Conservation (phyloP, 64 coral and sea anemone genomes). For the Platygyra sinensis region DNA sequence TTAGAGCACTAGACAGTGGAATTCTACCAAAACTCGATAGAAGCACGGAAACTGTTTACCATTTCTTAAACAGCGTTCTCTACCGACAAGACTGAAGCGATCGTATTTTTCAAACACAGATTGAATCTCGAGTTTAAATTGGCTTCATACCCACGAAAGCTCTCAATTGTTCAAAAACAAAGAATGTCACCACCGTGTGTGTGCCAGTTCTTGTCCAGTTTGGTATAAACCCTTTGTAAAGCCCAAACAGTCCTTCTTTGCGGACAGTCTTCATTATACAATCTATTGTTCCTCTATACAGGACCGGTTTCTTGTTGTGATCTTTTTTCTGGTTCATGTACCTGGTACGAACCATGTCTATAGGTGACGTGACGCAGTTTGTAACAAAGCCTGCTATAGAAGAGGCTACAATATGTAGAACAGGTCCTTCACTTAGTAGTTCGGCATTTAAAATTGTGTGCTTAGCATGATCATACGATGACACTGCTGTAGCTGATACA, state of each 20-base stretch:
- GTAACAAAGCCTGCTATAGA: conserved; percentile 69
- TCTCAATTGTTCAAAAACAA: conserved; percentile 82
- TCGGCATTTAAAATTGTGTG: conserved; percentile 72
- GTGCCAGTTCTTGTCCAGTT: conserved; percentile 89
- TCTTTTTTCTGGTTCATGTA: conserved; percentile 89
- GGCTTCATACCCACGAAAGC: conserved; percentile 78
- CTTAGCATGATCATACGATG: conserved; percentile 80
- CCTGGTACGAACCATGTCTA: conserved; percentile 83
- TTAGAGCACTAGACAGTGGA: no score
- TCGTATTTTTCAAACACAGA: no score
- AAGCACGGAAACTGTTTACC: no score
- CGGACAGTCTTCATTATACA: conserved; percentile 74
- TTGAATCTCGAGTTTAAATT: conserved; percentile 7
- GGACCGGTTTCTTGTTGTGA: conserved; percentile 32
- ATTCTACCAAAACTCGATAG: no score
- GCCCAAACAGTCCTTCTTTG: conserved; percentile 69
- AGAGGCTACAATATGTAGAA: conserved; percentile 70
- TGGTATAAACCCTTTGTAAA: conserved; percentile 90
- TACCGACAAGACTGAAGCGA: no score
- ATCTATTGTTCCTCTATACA: conserved; percentile 68
- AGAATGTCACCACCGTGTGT: conserved; percentile 84
- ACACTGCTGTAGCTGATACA: conserved; percentile 75
- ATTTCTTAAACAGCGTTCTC: no score
- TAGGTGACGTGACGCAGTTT: conserved; percentile 67
- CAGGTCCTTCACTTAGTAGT: conserved; percentile 74